These are phyloP conservation scores for Parascotia fuliginaria DNA, from an alignment of 2,888 invertebrate genomes.

Conservation along the genomic window DNA sequence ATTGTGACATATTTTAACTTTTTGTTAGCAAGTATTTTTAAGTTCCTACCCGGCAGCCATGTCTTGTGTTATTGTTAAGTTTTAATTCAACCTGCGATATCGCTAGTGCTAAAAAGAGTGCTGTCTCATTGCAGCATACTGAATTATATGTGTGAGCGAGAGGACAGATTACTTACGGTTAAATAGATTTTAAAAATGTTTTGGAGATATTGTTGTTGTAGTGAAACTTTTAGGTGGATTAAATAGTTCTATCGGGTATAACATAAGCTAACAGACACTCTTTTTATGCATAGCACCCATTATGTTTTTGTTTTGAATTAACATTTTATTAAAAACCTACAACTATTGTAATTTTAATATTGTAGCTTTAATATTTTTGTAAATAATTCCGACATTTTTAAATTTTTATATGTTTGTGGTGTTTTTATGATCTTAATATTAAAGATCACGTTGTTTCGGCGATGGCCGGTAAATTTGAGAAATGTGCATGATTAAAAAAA, in stretches of 20 bases:
- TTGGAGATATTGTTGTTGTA: too few species aligned
- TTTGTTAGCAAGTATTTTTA: conserved; percentile 25
- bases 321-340: conserved; percentile 17
- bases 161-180: too few species aligned
- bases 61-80: conserved; percentile 48
- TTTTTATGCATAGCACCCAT: conserved; percentile 1
- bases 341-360: conserved; percentile 25
- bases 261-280: too few species aligned
- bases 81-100: conserved; percentile 28
- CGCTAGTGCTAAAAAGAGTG: not conserved
- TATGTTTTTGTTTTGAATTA: conserved; percentile 37
- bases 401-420: conserved; percentile 30
- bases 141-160: too few species aligned
- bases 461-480: conserved; percentile 11
- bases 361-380: conserved; percentile 41
- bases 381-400: conserved; percentile 30
- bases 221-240: too few species aligned
- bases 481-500: not conserved
- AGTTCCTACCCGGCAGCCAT: conserved; percentile 54
- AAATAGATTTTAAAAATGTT: too few species aligned
- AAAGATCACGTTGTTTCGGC: conserved; percentile 9
- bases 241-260: not conserved
- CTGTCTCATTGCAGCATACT: not conserved
- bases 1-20: too few species aligned
- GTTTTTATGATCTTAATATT: conserved; percentile 25